phyloP scores from a whole-genome alignment of 2,113 vertebrate genomes.

The Onychorhynchus coronatus region DNA sequence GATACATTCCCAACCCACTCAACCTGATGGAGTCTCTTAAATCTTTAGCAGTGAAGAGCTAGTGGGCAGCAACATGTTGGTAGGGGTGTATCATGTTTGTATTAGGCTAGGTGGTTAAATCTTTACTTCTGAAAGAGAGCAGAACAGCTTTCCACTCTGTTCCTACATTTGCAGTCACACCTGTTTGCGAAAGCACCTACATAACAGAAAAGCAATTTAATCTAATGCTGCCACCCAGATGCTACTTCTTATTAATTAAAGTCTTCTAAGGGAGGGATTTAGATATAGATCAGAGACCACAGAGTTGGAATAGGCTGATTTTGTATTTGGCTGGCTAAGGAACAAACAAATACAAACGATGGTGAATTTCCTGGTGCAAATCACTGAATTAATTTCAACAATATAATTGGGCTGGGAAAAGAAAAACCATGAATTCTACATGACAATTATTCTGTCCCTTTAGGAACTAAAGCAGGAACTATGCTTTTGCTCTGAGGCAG shows the following conservation, averaged over 20 bases:
- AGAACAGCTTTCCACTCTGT: background rate
- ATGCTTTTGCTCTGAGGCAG: background rate
- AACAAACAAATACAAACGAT: background rate
- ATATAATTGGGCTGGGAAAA: background rate
- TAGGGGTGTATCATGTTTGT: background rate
- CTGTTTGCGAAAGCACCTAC: background rate
- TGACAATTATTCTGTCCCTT: background rate
- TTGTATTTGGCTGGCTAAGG: background rate
- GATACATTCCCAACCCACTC: background rate
- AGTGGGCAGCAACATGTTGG: background rate
- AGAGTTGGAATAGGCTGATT: background rate
- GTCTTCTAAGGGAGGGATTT: background rate
- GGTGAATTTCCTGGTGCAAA: background rate
- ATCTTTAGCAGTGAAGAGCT: background rate
- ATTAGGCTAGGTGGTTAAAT: background rate
- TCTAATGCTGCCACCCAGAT: background rate
- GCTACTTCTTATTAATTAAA: background rate
- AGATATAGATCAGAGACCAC: background rate
- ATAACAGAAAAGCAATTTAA: background rate
- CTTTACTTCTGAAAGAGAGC: background rate
- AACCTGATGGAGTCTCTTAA: background rate
- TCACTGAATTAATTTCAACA: background rate
- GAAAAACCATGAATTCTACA: background rate
- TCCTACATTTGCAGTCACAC: background rate
- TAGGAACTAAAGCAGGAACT: background rate